Evolutionary conservation across 2,888 invertebrate species (phyloP).

Genomic region (Cosmorhoe ocellata): DNA sequence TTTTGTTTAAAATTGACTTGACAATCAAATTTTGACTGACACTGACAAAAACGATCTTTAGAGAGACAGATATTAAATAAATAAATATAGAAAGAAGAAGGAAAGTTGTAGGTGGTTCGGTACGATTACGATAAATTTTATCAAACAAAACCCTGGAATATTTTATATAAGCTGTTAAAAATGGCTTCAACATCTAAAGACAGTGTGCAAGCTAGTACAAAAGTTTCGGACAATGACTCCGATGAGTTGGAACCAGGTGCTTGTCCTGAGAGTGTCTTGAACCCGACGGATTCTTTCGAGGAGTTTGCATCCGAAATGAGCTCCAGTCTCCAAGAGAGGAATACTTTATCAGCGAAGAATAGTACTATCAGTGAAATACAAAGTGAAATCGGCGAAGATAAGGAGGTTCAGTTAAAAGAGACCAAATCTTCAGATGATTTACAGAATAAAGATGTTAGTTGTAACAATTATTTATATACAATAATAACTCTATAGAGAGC

Average conservation of each 20-base stretch:
- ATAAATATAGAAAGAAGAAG: no score
- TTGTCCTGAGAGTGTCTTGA: constrained; percentile 85
- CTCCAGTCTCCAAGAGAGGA: constrained; percentile 83
- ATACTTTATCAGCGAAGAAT: constrained; percentile 74
- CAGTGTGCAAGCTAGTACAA: constrained; percentile 38
- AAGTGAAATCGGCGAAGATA: constrained; percentile 73
- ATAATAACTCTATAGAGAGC: no score
- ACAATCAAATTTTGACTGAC: no score
- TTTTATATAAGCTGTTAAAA: no score
- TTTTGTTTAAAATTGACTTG: no score
- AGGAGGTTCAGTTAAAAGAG: constrained; percentile 53
- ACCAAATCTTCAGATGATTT: constrained; percentile 69
- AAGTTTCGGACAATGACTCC: constrained; percentile 45
- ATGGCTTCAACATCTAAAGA: constrained; percentile 75
- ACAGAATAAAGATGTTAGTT: constrained; percentile 66
- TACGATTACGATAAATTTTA: no score
- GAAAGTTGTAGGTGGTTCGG: no score
- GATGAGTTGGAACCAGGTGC: constrained; percentile 72
- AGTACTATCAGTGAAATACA: constrained; percentile 84
- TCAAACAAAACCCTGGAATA: no score
- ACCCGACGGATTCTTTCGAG: constrained; percentile 87
- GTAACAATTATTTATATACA: no score
- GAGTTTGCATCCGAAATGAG: constrained; percentile 86
- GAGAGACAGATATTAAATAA: no score
- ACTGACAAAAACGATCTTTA: no score